A percentile compares a stretch with the other conserved stretches of the same genome.
These are phyloP conservation scores for Luscinia luscinia DNA, from an alignment of 2,797 vertebrate genomes.

Conservation along the genomic window DNA sequence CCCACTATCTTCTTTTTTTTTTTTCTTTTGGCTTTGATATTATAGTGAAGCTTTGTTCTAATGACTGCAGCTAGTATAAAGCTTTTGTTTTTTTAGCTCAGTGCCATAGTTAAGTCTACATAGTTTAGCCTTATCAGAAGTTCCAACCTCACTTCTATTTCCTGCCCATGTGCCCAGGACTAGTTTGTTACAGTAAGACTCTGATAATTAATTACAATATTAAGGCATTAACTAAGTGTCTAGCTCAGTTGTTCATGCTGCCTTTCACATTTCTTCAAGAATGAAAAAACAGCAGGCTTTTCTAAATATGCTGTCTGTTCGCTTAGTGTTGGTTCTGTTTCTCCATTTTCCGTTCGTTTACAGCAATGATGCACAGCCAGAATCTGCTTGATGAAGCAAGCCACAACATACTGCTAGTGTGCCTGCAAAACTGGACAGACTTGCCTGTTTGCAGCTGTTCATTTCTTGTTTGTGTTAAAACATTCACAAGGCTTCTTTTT, in stretches of 20 bases:
- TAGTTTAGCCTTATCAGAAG: neutral
- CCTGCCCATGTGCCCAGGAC: neutral
- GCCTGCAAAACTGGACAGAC: neutral
- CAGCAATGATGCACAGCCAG: neutral
- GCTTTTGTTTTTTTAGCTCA: constrained; percentile 34
- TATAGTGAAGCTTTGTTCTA: constrained; percentile 47
- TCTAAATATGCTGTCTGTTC: neutral
- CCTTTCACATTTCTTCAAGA: neutral
- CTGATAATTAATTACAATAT: neutral
- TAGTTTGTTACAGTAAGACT: neutral
- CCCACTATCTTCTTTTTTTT: neutral
- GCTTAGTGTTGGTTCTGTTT: neutral
- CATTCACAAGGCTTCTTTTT: neutral
- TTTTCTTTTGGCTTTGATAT: neutral
- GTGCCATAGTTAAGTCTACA: neutral
- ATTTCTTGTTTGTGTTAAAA: neutral
- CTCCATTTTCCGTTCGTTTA: neutral
- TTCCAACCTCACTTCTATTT: neutral
- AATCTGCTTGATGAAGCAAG: neutral
- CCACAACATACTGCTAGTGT: neutral
- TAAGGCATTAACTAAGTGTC: neutral
- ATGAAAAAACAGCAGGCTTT: neutral
- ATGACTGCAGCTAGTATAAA: neutral
- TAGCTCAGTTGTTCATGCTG: neutral
- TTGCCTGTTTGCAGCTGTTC: neutral